phyloP scores from a whole-genome alignment of 2,113 vertebrate genomes.

The Lamprotornis superbus region DNA sequence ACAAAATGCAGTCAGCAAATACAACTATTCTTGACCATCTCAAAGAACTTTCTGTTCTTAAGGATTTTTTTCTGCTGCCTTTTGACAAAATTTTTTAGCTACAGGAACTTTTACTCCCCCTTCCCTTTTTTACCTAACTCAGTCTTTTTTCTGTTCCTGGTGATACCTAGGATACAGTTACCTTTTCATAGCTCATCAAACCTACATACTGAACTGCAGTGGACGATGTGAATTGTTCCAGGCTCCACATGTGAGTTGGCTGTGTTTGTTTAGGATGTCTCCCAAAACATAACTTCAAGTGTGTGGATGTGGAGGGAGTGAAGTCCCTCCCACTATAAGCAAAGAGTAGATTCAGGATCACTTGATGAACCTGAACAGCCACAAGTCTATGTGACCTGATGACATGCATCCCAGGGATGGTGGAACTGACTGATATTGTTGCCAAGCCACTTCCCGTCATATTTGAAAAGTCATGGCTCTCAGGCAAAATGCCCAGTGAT shows the following conservation, averaged over 20 bases:
- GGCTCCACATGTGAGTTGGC: rapidly evolving
- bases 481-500: neutral
- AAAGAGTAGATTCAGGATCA: neutral
- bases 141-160: neutral
- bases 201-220: neutral
- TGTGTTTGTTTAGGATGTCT: neutral
- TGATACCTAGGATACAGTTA: neutral
- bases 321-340: neutral
- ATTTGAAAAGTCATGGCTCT: neutral
- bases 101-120: neutral
- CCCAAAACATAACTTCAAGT: neutral
- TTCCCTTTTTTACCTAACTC: neutral
- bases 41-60: neutral
- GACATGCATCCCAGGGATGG: neutral
- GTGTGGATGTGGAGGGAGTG: neutral
- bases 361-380: neutral
- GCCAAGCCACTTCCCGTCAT: neutral
- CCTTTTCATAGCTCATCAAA: neutral
- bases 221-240: neutral
- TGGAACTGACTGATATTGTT: neutral
- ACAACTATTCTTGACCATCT: neutral
- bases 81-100: neutral
- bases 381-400: neutral
- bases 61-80: neutral
- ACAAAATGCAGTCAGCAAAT: neutral